Evolutionary conservation across 2,888 invertebrate species (phyloP), one percentile per base, ranked within the genome.

Genomic region (Podotricha telesiphe): DNA sequence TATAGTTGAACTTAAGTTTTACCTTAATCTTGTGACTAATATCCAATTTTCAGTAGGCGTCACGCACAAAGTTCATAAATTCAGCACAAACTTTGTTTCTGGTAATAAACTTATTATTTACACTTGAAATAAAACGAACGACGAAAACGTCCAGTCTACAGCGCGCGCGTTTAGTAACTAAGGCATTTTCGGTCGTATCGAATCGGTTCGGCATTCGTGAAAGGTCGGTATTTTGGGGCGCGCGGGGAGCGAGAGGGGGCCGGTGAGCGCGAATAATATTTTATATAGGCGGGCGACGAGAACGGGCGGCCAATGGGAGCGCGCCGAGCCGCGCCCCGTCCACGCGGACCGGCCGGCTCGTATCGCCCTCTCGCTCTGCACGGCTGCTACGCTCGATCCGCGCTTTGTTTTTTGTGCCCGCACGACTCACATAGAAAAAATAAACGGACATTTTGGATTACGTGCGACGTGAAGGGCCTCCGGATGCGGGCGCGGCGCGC

Each of bases 381-480:
- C 72, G 78, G 78, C 81, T 79, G 75, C 78, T 78, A 78, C 84
- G 88, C 81, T 87, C 86, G 87, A 87, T 86, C 84, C 77, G 77
- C 74, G 82, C 80, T 82, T 86, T 85, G 85, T 89, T 91, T 92
- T 91, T 91, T 87, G 81, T 84, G 77, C 77, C 80, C 64, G 80
- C 79, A 78, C 78, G 81, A 78, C 84, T 87, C 88, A 91, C 81
- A 87, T 91, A 88, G 88, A 91, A 89, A 62, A 89, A 92, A 91
- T 89, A 89, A 92, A 90, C 91, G 89, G 92, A 92, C 92, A 93
- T 92, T 91, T 91, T 92, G 92, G 86, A 89, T 89, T 86, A 87
- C 85, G 86, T 82, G 81, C 80, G 75, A 70, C 69, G 80, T 78
- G 85, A 86, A 89, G 93, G 91, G 92, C 88, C 90, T 84, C 81